Base-by-base conservation (phyloP, 53 echinoderm and acorn worm genomes). In the Apostichopus leukothele region DNA sequence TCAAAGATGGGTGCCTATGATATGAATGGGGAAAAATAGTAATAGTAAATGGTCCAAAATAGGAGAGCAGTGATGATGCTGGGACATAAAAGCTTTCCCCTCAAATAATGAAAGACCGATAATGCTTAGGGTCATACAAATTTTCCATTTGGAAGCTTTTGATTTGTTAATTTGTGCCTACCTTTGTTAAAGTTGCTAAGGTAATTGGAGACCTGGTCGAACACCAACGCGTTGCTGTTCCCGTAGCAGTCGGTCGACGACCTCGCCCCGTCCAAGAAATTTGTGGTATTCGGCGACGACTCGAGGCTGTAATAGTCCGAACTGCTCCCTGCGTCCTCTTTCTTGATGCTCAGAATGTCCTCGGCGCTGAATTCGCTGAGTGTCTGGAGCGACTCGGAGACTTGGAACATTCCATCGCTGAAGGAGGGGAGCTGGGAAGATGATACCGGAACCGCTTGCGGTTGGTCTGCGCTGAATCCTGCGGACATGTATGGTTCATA, bases 281-380 rank as follows among this genome's bases (percentile, higher is more conserved):
- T 85, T 74, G 71, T 86, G 13, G 93, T 91, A 88, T 91, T 96
- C 12, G 99, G 96, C 0, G 99, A 99, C 5, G 96, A 93, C 66
- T 93, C 94, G 1, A 94, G 91, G 83, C 98, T 98, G 93, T 99
- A 99, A 79, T 99, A 99, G 91, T 99, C 99, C 0, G 99, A 99
- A 81, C 96, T 99, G 88, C 93, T 96, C 6, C 95, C 95, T 0
- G 93, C 75, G 76, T 95, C 97, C 86, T 96, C 99, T 68, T 99
- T 94, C 81, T 99, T 96, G 60, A 96, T 99, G 90, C 90, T 92
- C 50, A 99, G 88, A 66, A 99, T 93, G 88, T 99, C 99, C 89
- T 99, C 99, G 0, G 99, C 99, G 71, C 94, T 99, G 94, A 99
- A 94, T 63, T 99, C 99, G 66, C 94, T 99, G 20, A 98, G 94